These are phyloP conservation scores for Schlechtendalia chinensis DNA, from an alignment of 1,140 invertebrate species.

Conservation along the genomic window DNA sequence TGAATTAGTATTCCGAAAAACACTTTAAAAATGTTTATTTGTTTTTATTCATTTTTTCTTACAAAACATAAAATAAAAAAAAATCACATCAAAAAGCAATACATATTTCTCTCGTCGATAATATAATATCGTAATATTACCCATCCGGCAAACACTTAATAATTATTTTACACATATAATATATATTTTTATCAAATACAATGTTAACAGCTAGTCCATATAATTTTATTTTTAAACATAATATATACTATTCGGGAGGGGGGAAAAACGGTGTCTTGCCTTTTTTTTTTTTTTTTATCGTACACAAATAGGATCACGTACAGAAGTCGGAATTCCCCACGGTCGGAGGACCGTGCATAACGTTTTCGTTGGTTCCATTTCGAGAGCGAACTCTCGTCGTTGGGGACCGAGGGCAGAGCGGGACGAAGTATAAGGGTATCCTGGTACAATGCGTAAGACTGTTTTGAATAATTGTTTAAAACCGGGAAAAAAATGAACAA, in stretches of 20 bases:
- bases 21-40: conserved; percentile 9
- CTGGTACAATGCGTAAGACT: conserved; percentile 10
- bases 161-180: conserved; percentile 34
- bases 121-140: neutral
- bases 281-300: neutral
- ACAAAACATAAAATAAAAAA: conserved; percentile 49
- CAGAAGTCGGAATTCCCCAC: neutral
- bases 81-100: conserved; percentile 46
- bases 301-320: neutral
- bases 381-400: no score
- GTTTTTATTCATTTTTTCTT: conserved; percentile 8
- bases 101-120: conserved; percentile 2
- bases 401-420: no score
- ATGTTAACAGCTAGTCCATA: conserved; percentile 28
- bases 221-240: neutral
- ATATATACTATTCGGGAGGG: neutral
- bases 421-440: neutral
- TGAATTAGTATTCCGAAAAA: neutral
- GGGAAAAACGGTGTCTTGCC: neutral
- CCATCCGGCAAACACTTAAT: conserved; percentile 30
- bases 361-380: neutral
- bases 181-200: conserved; percentile 33
- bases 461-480: neutral
- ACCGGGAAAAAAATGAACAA: neutral
- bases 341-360: conserved; percentile 7